Base-by-base conservation (phyloP, 2,113 vertebrate genomes). In the Pedionomus torquatus region DNA sequence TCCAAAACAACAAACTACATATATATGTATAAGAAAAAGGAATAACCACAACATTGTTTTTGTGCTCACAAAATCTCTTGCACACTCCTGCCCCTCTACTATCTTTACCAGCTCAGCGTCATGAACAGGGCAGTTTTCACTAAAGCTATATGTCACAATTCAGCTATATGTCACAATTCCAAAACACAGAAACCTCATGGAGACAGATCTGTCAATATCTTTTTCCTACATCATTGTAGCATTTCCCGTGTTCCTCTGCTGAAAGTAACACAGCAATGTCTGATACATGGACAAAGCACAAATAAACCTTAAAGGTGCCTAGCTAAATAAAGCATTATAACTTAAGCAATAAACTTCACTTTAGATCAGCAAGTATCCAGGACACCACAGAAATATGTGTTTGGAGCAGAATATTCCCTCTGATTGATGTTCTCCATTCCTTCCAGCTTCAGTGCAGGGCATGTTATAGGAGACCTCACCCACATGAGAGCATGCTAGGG, bases 401-500 rank as follows among this genome's bases (percentile, higher is more conserved):
- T 21, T 89, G 49, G 28, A 69, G 63, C 13, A 70, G 49, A 87
- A 57, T 44, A 44, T 84, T 78, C n/a, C 31, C 41, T 84, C 84
- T 84, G 39, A 55, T 55, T 2, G 1, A 31, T n/a, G 26, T 61
- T 20, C 12, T 69, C 51, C 39, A 23, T 41, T 75, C 31, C 14
- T 41, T 49, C 7, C 35, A 72, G 19, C 16, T 83, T 55, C 63
- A 80, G 17, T 18, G 7, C 68, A 30, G 13, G 7, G 9, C 13
- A 7, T 8, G 18, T 48, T 60, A 31, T 13, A 5, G 30, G 46
- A 91, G 13, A 64, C 10, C 14, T 75, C 14, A 11, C 10, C 58
- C 20, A 26, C 1, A 0, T 10, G 7, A 43, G 4, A 78, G 1
- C 11, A 18, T 43, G 8, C 5, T 24, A 55, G 7, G 11, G 33